phyloP scores from a whole-genome alignment of 2,888 invertebrate genomes.

The Pedicia rivosa region DNA sequence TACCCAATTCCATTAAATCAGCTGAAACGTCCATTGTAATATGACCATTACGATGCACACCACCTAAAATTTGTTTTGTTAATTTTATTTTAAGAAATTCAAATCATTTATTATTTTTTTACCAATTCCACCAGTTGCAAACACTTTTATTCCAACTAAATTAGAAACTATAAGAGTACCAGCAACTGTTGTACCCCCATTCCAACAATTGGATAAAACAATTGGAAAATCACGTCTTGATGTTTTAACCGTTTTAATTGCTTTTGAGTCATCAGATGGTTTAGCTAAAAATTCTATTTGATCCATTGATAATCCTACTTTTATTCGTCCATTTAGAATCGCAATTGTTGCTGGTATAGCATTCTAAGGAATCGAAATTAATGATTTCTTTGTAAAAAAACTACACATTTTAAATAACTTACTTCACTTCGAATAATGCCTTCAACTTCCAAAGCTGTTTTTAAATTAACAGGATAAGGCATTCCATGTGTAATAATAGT shows the following conservation, averaged over 20 bases:
- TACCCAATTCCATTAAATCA: constrained; percentile 80
- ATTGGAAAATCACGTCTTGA: constrained; percentile 76
- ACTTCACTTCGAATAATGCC: constrained; percentile 54
- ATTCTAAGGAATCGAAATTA: constrained; percentile 36
- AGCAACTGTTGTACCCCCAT: constrained; percentile 93
- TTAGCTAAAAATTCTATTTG: background rate
- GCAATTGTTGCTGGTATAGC: constrained; percentile 87
- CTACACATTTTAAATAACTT: constrained; percentile 10
- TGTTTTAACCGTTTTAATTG: constrained; percentile 45
- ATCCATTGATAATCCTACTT: constrained; percentile 46
- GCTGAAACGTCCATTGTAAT: constrained; percentile 85
- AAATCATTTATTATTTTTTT: too few species aligned
- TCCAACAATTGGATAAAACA: constrained; percentile 46
- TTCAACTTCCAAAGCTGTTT: constrained; percentile 73
- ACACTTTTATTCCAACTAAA: constrained; percentile 67
- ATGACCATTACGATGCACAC: constrained; percentile 84
- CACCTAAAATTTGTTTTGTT: constrained; percentile 55
- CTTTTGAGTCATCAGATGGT: background rate
- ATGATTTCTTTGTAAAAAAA: constrained; percentile 11
- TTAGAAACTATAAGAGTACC: constrained; percentile 81
- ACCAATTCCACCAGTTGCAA: constrained; percentile 82
- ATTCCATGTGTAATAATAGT: constrained; percentile 98
- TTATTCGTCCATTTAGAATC: constrained; percentile 65
- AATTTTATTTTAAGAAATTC: too few species aligned
- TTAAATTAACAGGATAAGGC: constrained; percentile 82